These are phyloP conservation scores for Ceriagrion tenellum DNA, from an alignment of 2,888 invertebrate genomes.

Conservation along the genomic window DNA sequence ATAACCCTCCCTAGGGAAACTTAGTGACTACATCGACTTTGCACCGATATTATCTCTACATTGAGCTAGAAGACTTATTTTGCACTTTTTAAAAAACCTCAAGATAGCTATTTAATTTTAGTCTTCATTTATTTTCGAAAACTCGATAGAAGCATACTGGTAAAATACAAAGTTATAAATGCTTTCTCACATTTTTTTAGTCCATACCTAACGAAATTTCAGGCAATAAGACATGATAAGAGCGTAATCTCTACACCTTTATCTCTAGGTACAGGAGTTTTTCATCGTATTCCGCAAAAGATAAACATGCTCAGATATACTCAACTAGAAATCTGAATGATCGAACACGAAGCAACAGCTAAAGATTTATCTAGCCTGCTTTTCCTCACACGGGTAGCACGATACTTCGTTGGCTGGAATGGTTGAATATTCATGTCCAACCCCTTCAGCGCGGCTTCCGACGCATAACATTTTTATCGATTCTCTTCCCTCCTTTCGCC, in stretches of 20 bases:
- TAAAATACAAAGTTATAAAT: background rate
- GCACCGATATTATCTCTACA: no score
- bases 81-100: no score
- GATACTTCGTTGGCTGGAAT: background rate
- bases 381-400: background rate
- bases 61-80: no score
- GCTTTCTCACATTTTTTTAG: background rate
- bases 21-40: no score
- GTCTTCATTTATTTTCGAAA: no score
- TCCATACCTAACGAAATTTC: background rate
- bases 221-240: background rate
- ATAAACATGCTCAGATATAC: background rate
- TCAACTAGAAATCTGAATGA: background rate
- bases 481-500: background rate
- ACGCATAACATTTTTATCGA: constrained; percentile 3
- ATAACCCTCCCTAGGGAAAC: no score
- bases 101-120: no score
- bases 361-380: background rate
- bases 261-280: background rate
- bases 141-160: no score
- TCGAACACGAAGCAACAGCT: background rate
- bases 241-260: background rate
- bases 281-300: background rate
- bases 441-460: background rate
- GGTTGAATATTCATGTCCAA: constrained; percentile 24